Conservation (phyloP, 2,888 invertebrate genomes). For the Pachycephus smyrnensis region DNA sequence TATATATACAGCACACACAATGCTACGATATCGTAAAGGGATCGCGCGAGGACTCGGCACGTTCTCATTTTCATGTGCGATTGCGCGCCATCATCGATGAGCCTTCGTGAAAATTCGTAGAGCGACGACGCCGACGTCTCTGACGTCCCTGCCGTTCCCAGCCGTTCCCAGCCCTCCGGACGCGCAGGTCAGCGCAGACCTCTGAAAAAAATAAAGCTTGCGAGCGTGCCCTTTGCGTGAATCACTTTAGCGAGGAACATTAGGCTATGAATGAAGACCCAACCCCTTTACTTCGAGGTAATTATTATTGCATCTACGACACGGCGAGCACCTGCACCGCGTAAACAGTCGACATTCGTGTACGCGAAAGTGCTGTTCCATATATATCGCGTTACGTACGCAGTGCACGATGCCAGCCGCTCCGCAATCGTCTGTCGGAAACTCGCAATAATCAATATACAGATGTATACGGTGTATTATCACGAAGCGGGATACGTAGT, state of each 20-base stretch:
- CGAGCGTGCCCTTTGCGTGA: not conserved
- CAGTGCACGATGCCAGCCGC: not conserved
- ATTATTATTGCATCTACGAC: conserved; percentile 52
- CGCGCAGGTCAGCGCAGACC: not conserved
- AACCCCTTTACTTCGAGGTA: conserved; percentile 87
- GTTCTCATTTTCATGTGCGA: not conserved
- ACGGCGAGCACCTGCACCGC: too few relatives aligned
- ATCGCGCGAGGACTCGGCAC: not conserved
- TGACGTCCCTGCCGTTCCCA: not conserved
- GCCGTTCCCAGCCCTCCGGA: not conserved
- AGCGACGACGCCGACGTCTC: conserved; percentile 6
- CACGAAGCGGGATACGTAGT: too few relatives aligned
- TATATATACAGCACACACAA: too few relatives aligned
- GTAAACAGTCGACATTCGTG: too few relatives aligned
- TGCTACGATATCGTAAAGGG: not conserved
- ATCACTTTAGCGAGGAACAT: conserved; percentile 10
- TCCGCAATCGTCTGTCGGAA: too few relatives aligned
- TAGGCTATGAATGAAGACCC: conserved; percentile 89
- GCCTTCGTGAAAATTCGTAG: not conserved
- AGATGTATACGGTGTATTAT: too few relatives aligned
- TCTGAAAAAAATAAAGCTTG: not conserved
- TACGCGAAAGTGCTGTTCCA: too few relatives aligned
- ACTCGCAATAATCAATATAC: not conserved
- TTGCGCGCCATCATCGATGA: conserved; percentile 1
- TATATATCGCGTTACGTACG: not conserved